phyloP scores from a whole-genome alignment of 2,888 invertebrate species.

The Steinernema carpocapsae region DNA sequence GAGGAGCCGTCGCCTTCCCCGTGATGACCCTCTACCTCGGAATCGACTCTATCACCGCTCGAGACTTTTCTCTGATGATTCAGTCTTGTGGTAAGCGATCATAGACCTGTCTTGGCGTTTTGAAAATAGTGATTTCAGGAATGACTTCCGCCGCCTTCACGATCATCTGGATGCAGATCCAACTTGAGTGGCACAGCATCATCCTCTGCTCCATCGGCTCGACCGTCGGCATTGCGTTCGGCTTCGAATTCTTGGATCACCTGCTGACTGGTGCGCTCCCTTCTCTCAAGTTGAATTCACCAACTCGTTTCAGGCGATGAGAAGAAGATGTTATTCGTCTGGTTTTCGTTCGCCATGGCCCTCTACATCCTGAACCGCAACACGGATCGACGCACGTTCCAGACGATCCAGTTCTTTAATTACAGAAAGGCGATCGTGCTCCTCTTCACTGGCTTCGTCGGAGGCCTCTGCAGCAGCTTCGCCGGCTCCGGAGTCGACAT shows the following conservation, averaged over 20 bases:
- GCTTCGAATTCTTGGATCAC: constrained; percentile 50
- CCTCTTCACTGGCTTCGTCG: constrained; percentile 58
- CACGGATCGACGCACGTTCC: constrained; percentile 50
- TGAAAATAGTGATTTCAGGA: constrained; percentile 41
- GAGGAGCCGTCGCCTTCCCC: constrained; percentile 54
- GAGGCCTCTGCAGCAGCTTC: constrained; percentile 64
- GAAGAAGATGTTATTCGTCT: constrained; percentile 66
- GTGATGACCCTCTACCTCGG: constrained; percentile 51
- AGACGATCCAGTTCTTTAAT: constrained; percentile 48
- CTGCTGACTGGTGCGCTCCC: constrained; percentile 38
- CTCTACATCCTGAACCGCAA: constrained; percentile 58
- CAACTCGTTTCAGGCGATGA: constrained; percentile 25
- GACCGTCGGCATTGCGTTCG: constrained; percentile 53
- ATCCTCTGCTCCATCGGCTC: constrained; percentile 55
- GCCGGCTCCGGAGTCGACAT: constrained; percentile 67
- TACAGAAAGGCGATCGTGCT: constrained; percentile 53
- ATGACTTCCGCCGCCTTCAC: constrained; percentile 65
- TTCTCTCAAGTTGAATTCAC: too few relatives aligned
- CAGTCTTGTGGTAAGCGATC: constrained; percentile 44
- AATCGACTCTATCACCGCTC: constrained; percentile 43
- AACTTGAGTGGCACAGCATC: constrained; percentile 51
- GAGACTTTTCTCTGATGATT: constrained; percentile 54
- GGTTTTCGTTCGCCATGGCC: constrained; percentile 63
- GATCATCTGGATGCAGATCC: constrained; percentile 57
- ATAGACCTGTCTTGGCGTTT: neutral